Conservation (phyloP, 2,113 vertebrate genomes). For the Elgaria multicarinata region DNA sequence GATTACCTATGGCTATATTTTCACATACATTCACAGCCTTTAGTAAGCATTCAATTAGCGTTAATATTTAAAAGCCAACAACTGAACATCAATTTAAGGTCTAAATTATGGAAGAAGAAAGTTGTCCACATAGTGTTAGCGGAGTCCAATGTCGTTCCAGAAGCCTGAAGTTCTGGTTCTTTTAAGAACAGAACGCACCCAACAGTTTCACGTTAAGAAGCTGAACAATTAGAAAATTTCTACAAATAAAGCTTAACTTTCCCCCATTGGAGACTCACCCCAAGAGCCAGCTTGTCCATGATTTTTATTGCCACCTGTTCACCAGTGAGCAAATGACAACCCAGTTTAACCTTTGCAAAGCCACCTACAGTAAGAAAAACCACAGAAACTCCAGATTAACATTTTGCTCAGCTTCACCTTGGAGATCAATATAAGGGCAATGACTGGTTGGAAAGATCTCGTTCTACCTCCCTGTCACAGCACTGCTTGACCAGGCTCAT, state of each 20-base stretch:
- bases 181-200: neutral
- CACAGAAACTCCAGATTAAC: rapidly evolving
- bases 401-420: neutral
- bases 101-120: neutral
- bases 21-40: neutral
- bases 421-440: neutral
- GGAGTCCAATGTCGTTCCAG: neutral
- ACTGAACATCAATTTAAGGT: neutral
- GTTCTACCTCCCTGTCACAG: neutral
- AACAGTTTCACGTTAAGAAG: neutral
- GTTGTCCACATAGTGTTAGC: too few species aligned
- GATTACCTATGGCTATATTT: neutral
- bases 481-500: neutral
- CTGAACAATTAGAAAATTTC: neutral
- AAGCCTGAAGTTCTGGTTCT: neutral
- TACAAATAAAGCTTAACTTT: neutral
- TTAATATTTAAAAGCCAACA: neutral
- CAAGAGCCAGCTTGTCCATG: conserved; percentile 92
- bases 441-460: neutral
- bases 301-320: conserved; percentile 97
- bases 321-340: conserved; percentile 86
- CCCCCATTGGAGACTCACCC: conserved; percentile 65
- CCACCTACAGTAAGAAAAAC: conserved; percentile 80
- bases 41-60: neutral
- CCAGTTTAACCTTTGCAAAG: conserved; percentile 96